Evolutionary conservation across 2,113 vertebrate genomes (phyloP).

Genomic region (Thalassoma bifasciatum): DNA sequence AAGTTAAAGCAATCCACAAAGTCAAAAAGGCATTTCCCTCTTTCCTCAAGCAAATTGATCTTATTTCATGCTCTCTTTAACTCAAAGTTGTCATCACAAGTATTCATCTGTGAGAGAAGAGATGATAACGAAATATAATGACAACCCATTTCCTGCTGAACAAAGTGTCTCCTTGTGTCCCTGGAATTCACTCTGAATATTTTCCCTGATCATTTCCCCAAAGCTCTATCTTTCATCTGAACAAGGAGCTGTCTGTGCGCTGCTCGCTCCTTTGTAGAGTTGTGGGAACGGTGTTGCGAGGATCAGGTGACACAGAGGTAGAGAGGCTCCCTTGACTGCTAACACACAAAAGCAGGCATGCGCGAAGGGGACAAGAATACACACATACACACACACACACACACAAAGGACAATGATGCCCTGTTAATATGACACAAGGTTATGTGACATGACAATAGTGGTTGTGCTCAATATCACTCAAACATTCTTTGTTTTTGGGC

Average conservation of each 20-base stretch:
- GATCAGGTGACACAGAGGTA: conserved; percentile 75
- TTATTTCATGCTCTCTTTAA: not conserved
- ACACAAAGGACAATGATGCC: conserved; percentile 8
- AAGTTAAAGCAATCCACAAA: not conserved
- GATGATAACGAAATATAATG: conserved; percentile 21
- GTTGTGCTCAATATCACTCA: not conserved
- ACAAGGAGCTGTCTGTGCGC: conserved; percentile 73
- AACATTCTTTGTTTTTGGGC: not conserved
- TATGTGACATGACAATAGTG: not conserved
- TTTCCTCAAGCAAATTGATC: not conserved
- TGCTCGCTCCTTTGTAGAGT: conserved; percentile 67
- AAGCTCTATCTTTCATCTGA: conserved; percentile 70
- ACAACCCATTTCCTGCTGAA: conserved; percentile 42
- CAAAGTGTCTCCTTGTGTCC: conserved; percentile 58
- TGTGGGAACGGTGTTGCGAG: conserved; percentile 71
- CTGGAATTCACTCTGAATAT: conserved; percentile 70
- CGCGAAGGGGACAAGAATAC: not conserved
- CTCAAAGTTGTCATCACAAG: conserved; percentile 23
- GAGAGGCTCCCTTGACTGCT: conserved; percentile 66
- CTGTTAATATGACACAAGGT: conserved; percentile 6
- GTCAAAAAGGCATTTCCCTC: not conserved
- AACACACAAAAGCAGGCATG: conserved; percentile 26
- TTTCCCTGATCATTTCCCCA: conserved; percentile 72
- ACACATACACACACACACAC: not conserved
- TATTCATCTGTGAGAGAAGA: conserved; percentile 2